Percentiles rank a stretch among this genome's conserved stretches.
phyloP scores from a whole-genome alignment of 2,888 invertebrate genomes.

The Brachyptera putata region DNA sequence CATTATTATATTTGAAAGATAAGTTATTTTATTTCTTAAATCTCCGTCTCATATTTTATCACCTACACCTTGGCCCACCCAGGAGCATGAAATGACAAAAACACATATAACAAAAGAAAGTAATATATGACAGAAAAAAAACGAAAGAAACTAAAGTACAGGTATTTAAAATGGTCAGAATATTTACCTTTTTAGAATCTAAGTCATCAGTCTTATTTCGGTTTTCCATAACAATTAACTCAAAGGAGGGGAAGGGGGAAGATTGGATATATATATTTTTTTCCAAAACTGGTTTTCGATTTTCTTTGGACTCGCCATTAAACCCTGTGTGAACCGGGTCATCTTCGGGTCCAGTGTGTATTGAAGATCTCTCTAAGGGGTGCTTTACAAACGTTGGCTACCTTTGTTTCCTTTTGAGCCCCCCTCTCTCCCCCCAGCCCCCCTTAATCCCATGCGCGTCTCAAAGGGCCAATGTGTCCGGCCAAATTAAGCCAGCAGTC shows the following conservation, averaged over 20 bases:
- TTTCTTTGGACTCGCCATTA: not conserved
- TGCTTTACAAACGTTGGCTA: not conserved
- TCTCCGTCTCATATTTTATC: too few relatives aligned
- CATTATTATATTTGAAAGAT: too few relatives aligned
- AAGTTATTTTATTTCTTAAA: too few relatives aligned
- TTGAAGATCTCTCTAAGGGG: not conserved
- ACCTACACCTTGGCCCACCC: too few relatives aligned
- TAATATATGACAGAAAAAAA: not conserved
- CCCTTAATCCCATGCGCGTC: not conserved
- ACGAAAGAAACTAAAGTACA: too few relatives aligned
- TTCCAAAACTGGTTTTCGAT: too few relatives aligned
- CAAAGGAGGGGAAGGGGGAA: not conserved
- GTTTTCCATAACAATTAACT: slow-evolving; percentile 3
- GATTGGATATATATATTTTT: too few relatives aligned
- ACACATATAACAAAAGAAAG: not conserved
- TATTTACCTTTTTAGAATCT: not conserved
- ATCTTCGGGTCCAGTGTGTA: slow-evolving; percentile 6
- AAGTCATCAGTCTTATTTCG: slow-evolving; percentile 7
- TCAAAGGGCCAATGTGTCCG: not conserved
- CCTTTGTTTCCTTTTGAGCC: slow-evolving; percentile 10
- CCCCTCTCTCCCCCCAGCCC: not conserved
- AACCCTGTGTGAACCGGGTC: slow-evolving; percentile 25
- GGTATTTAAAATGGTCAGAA: too few relatives aligned
- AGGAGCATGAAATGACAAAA: not conserved
- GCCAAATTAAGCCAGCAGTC: not conserved